Percentiles rank a stretch among this genome's conserved stretches.
These are phyloP conservation scores for Orius laevigatus DNA, from an alignment of 1,140 invertebrate genomes.

Conservation along the genomic window DNA sequence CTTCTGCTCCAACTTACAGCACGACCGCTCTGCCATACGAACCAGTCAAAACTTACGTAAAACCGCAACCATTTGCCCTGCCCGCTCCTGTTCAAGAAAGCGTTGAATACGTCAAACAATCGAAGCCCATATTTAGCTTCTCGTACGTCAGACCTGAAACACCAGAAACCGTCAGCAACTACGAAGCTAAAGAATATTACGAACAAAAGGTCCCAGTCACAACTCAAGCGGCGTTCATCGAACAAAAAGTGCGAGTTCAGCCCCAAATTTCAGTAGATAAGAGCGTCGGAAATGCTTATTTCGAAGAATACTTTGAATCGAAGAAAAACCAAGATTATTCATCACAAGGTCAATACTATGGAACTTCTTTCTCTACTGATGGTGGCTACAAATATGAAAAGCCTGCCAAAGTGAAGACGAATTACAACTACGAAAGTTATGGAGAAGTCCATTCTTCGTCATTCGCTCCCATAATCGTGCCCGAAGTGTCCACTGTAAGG, in stretches of 20 bases:
- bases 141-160: too few species aligned
- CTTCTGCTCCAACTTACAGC: background rate
- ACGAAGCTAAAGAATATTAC: background rate
- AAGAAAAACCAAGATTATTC: constrained; percentile 13
- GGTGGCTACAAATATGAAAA: too few species aligned
- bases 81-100: constrained; percentile 6
- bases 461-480: constrained; percentile 6
- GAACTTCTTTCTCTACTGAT: constrained; percentile 5
- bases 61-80: background rate
- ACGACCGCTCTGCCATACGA: background rate
- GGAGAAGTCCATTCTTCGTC: constrained; percentile 5
- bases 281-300: constrained; percentile 4
- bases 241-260: too few species aligned
- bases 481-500: constrained; percentile 3
- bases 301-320: constrained; percentile 17
- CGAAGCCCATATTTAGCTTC: too few species aligned
- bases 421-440: background rate
- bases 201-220: too few species aligned
- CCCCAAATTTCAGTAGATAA: too few species aligned
- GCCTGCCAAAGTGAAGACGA: background rate
- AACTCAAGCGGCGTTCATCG: too few species aligned
- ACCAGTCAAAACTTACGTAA: background rate
- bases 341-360: constrained; percentile 3
- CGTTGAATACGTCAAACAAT: too few species aligned
- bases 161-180: background rate